phyloP scores from a whole-genome alignment of 2,113 vertebrate species.

The Oryzias woworae region DNA sequence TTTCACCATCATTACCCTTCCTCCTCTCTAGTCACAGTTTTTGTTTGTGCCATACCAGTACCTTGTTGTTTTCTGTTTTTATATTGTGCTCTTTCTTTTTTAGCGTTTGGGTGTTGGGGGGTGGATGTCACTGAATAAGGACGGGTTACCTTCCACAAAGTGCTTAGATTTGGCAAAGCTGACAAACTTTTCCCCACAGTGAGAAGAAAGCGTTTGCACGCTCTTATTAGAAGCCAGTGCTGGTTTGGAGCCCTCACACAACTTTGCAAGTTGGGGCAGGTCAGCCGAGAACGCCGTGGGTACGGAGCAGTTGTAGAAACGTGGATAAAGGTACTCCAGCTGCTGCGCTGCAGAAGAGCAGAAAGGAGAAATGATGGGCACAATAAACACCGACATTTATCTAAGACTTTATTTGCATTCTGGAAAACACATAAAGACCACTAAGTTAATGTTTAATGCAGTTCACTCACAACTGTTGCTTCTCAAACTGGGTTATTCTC shows the following conservation, averaged over 20 bases:
- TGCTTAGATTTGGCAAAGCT: constrained; percentile 86
- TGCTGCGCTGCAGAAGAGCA: constrained; percentile 78
- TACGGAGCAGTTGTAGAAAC: constrained; percentile 87
- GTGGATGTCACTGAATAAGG: background rate
- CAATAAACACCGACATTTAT: background rate
- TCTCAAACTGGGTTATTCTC: constrained; percentile 25
- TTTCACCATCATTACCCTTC: background rate
- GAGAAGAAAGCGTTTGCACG: constrained; percentile 77
- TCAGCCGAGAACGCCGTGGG: constrained; percentile 75
- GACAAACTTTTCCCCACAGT: constrained; percentile 80
- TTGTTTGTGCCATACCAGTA: background rate
- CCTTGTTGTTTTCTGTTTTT: background rate
- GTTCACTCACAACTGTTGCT: constrained; percentile 12
- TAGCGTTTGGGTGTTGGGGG: too few species aligned
- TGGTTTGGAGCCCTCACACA: constrained; percentile 74
- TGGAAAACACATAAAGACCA: background rate
- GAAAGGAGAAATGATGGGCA: background rate
- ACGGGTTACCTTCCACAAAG: constrained; percentile 84
- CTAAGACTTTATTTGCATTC: background rate
- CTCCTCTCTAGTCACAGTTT: background rate
- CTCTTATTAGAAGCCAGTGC: constrained; percentile 47
- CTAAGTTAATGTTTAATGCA: constrained; percentile 10
- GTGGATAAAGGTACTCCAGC: constrained; percentile 82
- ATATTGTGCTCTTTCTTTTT: too few species aligned
- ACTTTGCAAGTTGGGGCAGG: constrained; percentile 75